Conservation (phyloP, 2,888 invertebrate species). For the Ennomos fuscantarius region DNA sequence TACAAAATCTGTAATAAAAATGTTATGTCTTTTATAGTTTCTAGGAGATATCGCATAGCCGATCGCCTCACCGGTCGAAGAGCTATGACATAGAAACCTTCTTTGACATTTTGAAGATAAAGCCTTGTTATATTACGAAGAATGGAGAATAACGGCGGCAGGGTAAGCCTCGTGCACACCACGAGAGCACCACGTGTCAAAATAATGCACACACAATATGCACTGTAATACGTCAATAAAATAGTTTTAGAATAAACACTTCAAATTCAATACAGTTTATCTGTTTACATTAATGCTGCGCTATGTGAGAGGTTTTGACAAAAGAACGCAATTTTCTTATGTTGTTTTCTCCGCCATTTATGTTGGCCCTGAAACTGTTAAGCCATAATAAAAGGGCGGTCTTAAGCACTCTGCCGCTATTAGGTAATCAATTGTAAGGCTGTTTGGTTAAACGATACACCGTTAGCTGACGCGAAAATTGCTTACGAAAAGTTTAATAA, state of each 20-base stretch:
- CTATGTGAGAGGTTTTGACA: constrained; percentile 25
- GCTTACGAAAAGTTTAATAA: constrained; percentile 39
- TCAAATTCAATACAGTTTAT: constrained; percentile 11
- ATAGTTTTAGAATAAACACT: constrained; percentile 18
- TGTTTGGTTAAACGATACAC: constrained; percentile 34
- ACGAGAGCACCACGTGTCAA: constrained; percentile 55
- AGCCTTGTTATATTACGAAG: constrained; percentile 52
- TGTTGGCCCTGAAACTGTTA: constrained; percentile 46
- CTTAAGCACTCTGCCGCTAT: constrained; percentile 43
- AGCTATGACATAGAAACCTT: constrained; percentile 72
- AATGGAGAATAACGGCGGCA: constrained; percentile 73
- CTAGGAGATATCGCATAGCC: constrained; percentile 75
- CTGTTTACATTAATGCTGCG: constrained; percentile 10
- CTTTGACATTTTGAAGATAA: constrained; percentile 60
- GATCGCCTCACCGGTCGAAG: constrained; percentile 66
- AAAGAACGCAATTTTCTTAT: constrained; percentile 41
- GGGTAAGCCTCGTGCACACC: constrained; percentile 73
- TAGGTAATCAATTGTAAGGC: constrained; percentile 61
- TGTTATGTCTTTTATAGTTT: constrained; percentile 79
- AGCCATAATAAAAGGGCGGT: constrained; percentile 49
- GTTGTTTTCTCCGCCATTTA: constrained; percentile 41
- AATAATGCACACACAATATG: constrained; percentile 43
- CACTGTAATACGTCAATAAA: constrained; percentile 46
- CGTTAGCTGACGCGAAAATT: constrained; percentile 36
- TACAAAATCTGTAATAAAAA: constrained; percentile 63